Evolutionary conservation across 2,888 invertebrate species (phyloP).

Genomic region (Pteria penguin): DNA sequence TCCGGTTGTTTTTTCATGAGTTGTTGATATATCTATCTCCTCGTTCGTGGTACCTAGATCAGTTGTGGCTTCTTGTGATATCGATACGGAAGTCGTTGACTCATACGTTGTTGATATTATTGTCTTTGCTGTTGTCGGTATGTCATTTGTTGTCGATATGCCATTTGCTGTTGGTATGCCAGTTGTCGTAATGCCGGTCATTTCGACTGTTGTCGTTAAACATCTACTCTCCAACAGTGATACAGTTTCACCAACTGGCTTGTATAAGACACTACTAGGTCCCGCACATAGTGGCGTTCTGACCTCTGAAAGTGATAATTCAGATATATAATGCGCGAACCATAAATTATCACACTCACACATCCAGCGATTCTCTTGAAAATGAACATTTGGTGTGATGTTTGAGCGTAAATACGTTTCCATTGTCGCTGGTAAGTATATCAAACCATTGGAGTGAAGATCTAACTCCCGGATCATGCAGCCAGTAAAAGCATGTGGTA

Average conservation of each 20-base stretch:
- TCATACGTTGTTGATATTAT: neutral
- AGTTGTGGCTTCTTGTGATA: neutral
- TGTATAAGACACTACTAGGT: constrained; percentile 44
- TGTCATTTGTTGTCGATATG: neutral
- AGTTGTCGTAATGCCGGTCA: no score
- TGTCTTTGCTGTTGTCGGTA: neutral
- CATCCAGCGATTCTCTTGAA: constrained; percentile 56
- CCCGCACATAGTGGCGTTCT: constrained; percentile 48
- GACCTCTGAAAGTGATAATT: constrained; percentile 14
- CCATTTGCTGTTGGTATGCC: no score
- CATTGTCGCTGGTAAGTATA: constrained; percentile 52
- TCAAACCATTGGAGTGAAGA: constrained; percentile 50
- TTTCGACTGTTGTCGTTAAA: constrained; percentile 47
- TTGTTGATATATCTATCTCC: no score
- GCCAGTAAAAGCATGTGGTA: constrained; percentile 52
- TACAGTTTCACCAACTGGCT: constrained; percentile 38
- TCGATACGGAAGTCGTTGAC: neutral
- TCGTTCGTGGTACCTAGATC: no score
- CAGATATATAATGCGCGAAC: constrained; percentile 52
- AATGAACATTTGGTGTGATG: constrained; percentile 39
- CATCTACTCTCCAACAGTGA: constrained; percentile 47
- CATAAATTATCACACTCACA: constrained; percentile 66
- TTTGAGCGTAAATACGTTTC: constrained; percentile 37
- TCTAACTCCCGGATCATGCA: constrained; percentile 52
- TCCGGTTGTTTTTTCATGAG: no score